phyloP scores from a whole-genome alignment of 2,113 vertebrate species.

The Colistium nudipinnis region DNA sequence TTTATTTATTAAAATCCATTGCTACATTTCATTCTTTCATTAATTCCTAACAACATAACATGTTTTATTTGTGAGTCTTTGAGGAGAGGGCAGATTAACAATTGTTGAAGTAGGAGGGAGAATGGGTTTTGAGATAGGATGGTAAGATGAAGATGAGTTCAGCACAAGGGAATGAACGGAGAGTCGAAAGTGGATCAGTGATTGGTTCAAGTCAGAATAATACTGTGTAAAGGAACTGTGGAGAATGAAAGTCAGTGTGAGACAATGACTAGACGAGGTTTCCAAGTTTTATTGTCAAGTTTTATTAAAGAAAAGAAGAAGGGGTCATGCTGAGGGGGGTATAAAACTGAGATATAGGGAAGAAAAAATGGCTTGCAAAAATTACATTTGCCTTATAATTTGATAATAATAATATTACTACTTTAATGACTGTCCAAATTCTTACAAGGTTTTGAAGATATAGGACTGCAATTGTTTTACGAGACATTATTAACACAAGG shows the following conservation, averaged over 20 bases:
- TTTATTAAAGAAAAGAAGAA: not conserved
- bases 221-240: not conserved
- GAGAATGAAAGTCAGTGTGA: not conserved
- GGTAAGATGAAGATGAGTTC: not conserved
- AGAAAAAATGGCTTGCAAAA: not conserved
- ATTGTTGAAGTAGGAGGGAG: not conserved
- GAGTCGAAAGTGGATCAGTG: constrained; percentile 6
- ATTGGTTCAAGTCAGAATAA: not conserved
- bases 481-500: no score
- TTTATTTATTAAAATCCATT: constrained; percentile 1
- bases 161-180: not conserved
- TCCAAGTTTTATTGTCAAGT: not conserved
- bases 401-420: not conserved
- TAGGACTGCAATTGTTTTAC: no score
- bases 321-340: no score
- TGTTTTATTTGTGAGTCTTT: not conserved
- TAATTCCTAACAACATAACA: not conserved
- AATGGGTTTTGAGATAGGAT: not conserved
- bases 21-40: not conserved
- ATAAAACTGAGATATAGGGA: no score
- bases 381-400: not conserved
- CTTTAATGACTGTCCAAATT: no score
- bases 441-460: no score
- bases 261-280: not conserved
- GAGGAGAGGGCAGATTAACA: not conserved